A percentile compares a stretch with the other conserved stretches of the same genome.
Evolutionary conservation across 2,888 invertebrate species (phyloP).

Genomic region (Agrochola litura): DNA sequence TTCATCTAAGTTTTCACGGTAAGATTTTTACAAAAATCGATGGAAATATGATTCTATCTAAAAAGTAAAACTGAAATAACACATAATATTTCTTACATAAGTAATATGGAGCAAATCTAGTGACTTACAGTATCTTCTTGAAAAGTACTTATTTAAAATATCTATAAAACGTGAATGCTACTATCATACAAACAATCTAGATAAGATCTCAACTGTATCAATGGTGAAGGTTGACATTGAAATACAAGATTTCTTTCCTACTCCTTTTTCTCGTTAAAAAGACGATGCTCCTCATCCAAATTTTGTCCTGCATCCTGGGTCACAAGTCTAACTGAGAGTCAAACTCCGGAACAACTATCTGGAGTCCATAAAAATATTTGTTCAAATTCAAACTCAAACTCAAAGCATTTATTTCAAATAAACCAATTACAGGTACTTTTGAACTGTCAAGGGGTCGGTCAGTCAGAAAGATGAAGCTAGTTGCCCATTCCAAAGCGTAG

Average conservation of each 20-base stretch:
- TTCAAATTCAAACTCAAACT: too few relatives aligned
- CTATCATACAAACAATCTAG: background rate
- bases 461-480: too few relatives aligned
- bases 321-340: background rate
- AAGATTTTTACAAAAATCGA: background rate
- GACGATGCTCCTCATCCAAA: background rate
- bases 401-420: too few relatives aligned
- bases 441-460: too few relatives aligned
- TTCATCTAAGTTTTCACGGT: too few relatives aligned
- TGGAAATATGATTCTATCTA: background rate
- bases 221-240: background rate
- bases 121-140: background rate
- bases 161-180: background rate
- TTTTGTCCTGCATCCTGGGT: background rate
- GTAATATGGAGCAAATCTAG: background rate
- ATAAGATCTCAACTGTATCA: background rate
- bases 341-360: background rate
- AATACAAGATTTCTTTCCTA: constrained; percentile 4
- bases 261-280: background rate
- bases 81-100: background rate
- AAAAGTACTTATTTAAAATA: constrained; percentile 1
- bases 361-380: too few relatives aligned
- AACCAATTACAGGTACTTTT: too few relatives aligned
- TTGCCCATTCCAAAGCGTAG: too few relatives aligned
- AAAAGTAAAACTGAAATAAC: background rate